Base-by-base conservation (phyloP, 2,888 invertebrate species). In the Nasonia oneida region DNA sequence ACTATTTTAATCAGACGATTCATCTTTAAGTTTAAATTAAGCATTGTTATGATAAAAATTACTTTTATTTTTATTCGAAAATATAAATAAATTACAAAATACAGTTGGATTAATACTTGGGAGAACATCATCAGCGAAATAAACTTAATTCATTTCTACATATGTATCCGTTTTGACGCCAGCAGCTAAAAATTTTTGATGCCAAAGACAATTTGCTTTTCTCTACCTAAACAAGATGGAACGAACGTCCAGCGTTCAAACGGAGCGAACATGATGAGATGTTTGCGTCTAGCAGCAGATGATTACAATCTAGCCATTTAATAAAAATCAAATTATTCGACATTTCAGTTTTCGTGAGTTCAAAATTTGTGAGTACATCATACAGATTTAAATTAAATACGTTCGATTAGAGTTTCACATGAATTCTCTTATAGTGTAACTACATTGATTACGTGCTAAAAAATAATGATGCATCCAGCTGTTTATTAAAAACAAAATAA, bases 81-180 rank as follows among this genome's bases (percentile, higher is more conserved):
- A 92, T 92, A 93, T 92, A 93, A 93, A 93, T 93, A 92, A 93
- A 92, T 93, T 93, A 93, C 91, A 93, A 93, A 92, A 92, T 92
- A 91, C 90, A 91, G 88, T 90, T 90, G 89, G 89, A 90, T 90
- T 90, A 90, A 91, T 90, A 90, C 90, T 90, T 90, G 90, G 90
- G 90, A 90, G 90, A 92, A 89, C 90, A 87, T 89, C 85, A 86
- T 89, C 87, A 89, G 88, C 88, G 89, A 90, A 89, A 86, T 88
- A 89, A 91, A 90, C 80, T 87, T 88, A 88, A 88, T 88, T 86
- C 78, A 82, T 86, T 37, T 73, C 23, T 76, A 82, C 50, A n/a
- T 73, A 47, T 76, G 77, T 39, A 78, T 87, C 85, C 81, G 80
- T 89, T 86, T 79, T 42, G 86, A 86, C 85, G 85, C 83, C 78